phyloP scores from a whole-genome alignment of 1,140 invertebrate genomes.

The Meteorus sp. region DNA sequence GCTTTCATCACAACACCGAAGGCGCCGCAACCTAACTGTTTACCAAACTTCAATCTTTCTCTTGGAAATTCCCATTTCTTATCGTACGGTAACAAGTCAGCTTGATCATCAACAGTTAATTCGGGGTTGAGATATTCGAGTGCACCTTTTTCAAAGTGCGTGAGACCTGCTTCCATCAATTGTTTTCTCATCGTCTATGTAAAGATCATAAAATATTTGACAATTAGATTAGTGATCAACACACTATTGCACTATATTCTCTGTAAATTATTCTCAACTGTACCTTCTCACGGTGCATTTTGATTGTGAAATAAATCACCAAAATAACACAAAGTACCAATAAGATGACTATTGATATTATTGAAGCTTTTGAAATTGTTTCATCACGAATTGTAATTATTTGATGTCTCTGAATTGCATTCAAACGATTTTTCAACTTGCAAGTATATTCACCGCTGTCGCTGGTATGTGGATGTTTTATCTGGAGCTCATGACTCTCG shows the following conservation, averaged over 20 bases:
- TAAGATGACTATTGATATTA: conserved; percentile 57
- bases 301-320: conserved; percentile 61
- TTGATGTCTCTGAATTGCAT: conserved; percentile 36
- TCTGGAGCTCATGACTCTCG: conserved; percentile 46
- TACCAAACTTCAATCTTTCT: conserved; percentile 83
- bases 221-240: conserved; percentile 39
- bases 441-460: conserved; percentile 54
- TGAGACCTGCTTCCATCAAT: conserved; percentile 67
- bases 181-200: conserved; percentile 62
- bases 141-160: conserved; percentile 79
- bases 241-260: conserved; percentile 28
- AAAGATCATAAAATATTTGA: not conserved
- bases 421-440: conserved; percentile 46
- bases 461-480: conserved; percentile 45
- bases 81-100: conserved; percentile 88
- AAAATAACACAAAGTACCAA: conserved; percentile 53
- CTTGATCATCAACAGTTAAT: conserved; percentile 86
- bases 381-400: conserved; percentile 54
- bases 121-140: conserved; percentile 85
- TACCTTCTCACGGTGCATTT: conserved; percentile 64
- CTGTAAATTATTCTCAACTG: conserved; percentile 30
- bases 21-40: conserved; percentile 85
- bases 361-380: conserved; percentile 34
- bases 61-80: conserved; percentile 87
- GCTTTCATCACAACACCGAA: conserved; percentile 94